Conservation (phyloP, 92 coral and sea anemone species). For the Diadumene lineata region DNA sequence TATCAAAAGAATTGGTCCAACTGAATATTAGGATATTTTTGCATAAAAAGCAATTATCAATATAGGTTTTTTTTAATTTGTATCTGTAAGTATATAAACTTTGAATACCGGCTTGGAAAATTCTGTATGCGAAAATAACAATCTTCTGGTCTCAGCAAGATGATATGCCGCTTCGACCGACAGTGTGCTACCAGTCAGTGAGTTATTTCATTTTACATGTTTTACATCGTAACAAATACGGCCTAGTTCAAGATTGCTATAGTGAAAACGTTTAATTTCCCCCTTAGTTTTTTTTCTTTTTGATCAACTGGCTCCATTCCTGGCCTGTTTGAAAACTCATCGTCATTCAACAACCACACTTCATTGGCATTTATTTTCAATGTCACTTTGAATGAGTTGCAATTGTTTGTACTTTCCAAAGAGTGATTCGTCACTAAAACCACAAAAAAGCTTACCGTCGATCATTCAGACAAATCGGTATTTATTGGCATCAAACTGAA, state of each 20-base stretch:
- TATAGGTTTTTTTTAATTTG: too few relatives aligned
- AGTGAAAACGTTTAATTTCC: too few relatives aligned
- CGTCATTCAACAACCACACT: neutral
- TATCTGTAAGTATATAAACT: too few relatives aligned
- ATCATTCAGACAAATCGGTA: neutral
- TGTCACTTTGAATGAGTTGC: neutral
- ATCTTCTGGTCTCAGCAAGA: neutral
- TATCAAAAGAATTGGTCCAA: too few relatives aligned
- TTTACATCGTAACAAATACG: too few relatives aligned
- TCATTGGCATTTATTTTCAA: neutral
- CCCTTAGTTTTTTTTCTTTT: too few relatives aligned
- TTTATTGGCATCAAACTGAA: neutral
- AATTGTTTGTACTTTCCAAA: neutral
- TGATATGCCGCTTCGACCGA: neutral
- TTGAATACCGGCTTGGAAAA: too few relatives aligned
- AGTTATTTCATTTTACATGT: neutral
- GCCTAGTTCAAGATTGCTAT: too few relatives aligned
- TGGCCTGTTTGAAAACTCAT: neutral
- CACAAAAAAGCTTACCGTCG: constrained; percentile 6
- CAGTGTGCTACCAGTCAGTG: neutral
- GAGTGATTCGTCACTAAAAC: neutral
- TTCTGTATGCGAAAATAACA: too few relatives aligned
- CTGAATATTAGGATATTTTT: too few relatives aligned
- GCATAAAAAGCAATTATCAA: too few relatives aligned
- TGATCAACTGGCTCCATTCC: neutral